Base-by-base conservation (phyloP, 2,113 vertebrate genomes). In the Onychorhynchus coronatus region DNA sequence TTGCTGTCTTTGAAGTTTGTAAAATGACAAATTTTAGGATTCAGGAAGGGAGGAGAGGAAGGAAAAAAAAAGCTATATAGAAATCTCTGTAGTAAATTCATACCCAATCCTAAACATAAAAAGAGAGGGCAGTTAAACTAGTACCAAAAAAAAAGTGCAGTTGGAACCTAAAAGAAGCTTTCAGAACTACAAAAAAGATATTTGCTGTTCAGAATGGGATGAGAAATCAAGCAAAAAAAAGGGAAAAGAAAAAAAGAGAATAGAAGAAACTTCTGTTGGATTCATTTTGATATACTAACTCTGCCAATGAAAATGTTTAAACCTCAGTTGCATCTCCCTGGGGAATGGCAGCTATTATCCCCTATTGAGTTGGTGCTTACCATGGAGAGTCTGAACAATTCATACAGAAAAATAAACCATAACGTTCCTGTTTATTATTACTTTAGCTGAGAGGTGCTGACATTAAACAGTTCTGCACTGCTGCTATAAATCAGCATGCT, bases 381-480 rank as follows among this genome's bases (percentile, higher is more conserved):
- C 97, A 98, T 98, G 97, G 97, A 98, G 97, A 98, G 97, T 86
- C 95, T 98, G 97, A 98, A 98, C 98, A 98, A 98, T 98, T 98
- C 97, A 97, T 98, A 98, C 96, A 98, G 98, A 98, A 98, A 98
- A 98, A 98, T 98, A 98, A 98, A 98, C 97, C 97, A 97, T 98
- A 98, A 97, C 97, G 88, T 98, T 98, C 97, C 97, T 98, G 98
- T 98, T 98, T 98, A 98, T 98, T 98, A 98, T 98, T 98, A 96
- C 98, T 98, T 98, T 89, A 98, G 97, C 97, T 98, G 97, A 98
- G 98, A 98, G 97, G 98, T 98, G 98, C 97, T 98, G 98, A 98
- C 98, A 98, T 98, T 98, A 98, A 98, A 98, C 98, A 98, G 98
- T 97, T 98, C 98, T 97, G 97, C 96, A 97, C 97, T 97, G 96